These are phyloP conservation scores for Perdita meconis DNA, from an alignment of 2,888 invertebrate species.

Conservation along the genomic window DNA sequence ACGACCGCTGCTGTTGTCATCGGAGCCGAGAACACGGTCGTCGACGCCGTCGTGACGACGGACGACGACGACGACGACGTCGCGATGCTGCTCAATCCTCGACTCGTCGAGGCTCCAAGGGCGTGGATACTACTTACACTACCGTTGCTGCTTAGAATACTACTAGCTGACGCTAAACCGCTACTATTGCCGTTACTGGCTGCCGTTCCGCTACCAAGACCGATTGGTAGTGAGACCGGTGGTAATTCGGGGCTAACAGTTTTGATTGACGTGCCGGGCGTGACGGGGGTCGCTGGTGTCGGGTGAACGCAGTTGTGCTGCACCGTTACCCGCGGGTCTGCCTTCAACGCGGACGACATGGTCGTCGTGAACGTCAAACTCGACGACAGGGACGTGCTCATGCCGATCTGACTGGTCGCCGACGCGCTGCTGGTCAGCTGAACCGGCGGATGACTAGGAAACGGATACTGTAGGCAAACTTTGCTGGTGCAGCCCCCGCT, in stretches of 20 bases:
- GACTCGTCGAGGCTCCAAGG: constrained; percentile 71
- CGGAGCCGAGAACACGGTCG: constrained; percentile 36
- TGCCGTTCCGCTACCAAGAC: constrained; percentile 68
- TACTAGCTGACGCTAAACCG: constrained; percentile 69
- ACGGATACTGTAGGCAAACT: constrained; percentile 90
- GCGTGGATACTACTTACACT: constrained; percentile 68
- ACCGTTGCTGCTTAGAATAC: constrained; percentile 71
- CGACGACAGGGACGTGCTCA: constrained; percentile 58
- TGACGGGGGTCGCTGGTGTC: constrained; percentile 80
- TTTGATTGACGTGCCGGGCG: constrained; percentile 80
- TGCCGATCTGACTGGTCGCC: constrained; percentile 51
- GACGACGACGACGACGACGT: constrained; percentile 18
- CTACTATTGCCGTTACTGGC: constrained; percentile 71
- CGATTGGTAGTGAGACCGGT: constrained; percentile 79
- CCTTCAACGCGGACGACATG: constrained; percentile 70
- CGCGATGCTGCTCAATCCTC: constrained; percentile 57
- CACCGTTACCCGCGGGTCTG: constrained; percentile 74
- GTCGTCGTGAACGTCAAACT: constrained; percentile 57
- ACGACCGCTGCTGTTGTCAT: constrained; percentile 24
- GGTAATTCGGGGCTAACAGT: constrained; percentile 81
- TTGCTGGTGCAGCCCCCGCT: constrained; percentile 84
- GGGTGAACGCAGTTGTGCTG: constrained; percentile 80
- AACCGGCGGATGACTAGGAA: constrained; percentile 90
- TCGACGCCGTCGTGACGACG: constrained; percentile 39
- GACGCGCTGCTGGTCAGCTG: constrained; percentile 70